Percentiles rank a stretch among this genome's conserved stretches.
Conservation (phyloP, 2,888 invertebrate species). For the Aphidoletes aphidimyza region DNA sequence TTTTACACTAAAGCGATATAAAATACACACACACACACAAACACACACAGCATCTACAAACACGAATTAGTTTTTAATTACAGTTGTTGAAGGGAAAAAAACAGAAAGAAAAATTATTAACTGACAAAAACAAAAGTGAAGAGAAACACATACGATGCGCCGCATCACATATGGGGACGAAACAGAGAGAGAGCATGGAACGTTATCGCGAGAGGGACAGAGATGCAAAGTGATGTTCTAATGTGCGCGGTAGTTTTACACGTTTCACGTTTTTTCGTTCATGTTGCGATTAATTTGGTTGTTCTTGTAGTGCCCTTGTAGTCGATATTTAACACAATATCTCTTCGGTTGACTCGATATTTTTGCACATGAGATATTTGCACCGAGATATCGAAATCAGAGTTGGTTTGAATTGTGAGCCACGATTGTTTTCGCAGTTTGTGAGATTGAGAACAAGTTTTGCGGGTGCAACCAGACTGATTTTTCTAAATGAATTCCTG, state of each 20-base stretch:
- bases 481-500: background rate
- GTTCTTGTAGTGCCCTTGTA: slow-evolving; percentile 46
- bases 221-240: background rate
- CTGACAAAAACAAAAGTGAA: too few species aligned
- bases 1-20: background rate
- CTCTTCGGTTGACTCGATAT: background rate
- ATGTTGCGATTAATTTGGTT: slow-evolving; percentile 49
- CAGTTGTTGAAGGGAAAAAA: slow-evolving; percentile 18
- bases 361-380: slow-evolving; percentile 30
- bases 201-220: background rate
- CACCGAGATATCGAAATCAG: too few species aligned
- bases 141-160: background rate
- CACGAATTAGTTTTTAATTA: slow-evolving; percentile 52
- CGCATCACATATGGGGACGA: too few species aligned
- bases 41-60: slow-evolving; percentile 27
- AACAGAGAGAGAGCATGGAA: background rate
- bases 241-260: slow-evolving; percentile 33
- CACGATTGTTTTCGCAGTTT: slow-evolving; percentile 4
- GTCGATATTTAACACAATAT: slow-evolving; percentile 45
- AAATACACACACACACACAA: too few species aligned
- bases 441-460: too few species aligned
- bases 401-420: background rate
- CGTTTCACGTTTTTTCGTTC: slow-evolving; percentile 30
- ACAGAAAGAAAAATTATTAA: too few species aligned
- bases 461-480: slow-evolving; percentile 27